phyloP scores from a whole-genome alignment of 2,113 vertebrate genomes.

The Cottus gobio region DNA sequence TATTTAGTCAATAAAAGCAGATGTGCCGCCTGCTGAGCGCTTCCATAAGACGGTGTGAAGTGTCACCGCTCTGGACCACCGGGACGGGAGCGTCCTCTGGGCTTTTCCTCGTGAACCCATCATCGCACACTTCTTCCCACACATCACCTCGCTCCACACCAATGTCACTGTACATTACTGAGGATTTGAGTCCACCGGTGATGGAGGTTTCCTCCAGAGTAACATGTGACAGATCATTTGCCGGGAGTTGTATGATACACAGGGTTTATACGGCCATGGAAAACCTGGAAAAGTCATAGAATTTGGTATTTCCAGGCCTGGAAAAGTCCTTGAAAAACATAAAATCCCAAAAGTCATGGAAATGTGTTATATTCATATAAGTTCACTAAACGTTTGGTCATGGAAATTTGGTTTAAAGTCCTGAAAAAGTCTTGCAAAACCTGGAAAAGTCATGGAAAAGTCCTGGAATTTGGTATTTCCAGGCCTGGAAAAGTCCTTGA shows the following conservation, averaged over 20 bases:
- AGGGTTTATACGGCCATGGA: no score
- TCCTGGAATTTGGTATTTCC: no score
- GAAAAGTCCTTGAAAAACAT: no score
- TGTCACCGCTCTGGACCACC: constrained; percentile 59
- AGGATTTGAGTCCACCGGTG: constrained; percentile 33
- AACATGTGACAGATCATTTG: not conserved
- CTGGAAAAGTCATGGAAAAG: no score
- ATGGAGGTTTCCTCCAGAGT: constrained; percentile 7
- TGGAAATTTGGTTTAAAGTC: no score
- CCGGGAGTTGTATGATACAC: not conserved
- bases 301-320: no score
- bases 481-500: no score
- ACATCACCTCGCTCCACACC: constrained; percentile 32
- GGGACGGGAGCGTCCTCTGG: constrained; percentile 61
- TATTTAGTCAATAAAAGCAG: constrained; percentile 68
- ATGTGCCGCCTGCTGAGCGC: constrained; percentile 49
- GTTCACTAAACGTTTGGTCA: no score
- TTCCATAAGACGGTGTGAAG: constrained; percentile 54
- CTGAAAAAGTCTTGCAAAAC: no score
- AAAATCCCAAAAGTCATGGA: no score
- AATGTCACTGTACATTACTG: constrained; percentile 45
- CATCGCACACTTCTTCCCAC: constrained; percentile 48
- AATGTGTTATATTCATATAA: no score
- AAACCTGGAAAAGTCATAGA: no score
- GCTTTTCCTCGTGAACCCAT: constrained; percentile 51